These are phyloP conservation scores for Seriola quinqueradiata DNA, from an alignment of 2,113 vertebrate species.

Conservation along the genomic window DNA sequence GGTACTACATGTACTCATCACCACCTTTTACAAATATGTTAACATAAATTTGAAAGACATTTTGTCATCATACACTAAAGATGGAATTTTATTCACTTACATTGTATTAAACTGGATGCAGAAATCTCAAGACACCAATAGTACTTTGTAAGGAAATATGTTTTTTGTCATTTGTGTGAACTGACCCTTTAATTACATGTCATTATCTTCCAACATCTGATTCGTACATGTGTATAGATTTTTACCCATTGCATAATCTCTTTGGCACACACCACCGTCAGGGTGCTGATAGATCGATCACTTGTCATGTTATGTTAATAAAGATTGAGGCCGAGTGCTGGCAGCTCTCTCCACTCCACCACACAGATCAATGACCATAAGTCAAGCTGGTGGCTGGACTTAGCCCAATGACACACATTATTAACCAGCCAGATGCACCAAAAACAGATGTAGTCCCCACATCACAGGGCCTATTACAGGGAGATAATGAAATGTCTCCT, in stretches of 20 bases:
- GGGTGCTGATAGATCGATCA: constrained; percentile 62
- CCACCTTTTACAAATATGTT: background rate
- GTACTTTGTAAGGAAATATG: background rate
- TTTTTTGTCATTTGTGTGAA: background rate
- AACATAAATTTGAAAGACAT: background rate
- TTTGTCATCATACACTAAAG: background rate
- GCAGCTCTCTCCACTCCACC: constrained; percentile 51
- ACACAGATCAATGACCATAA: constrained; percentile 74
- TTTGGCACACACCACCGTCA: constrained; percentile 29
- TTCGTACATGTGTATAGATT: constrained; percentile 36
- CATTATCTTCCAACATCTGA: constrained; percentile 10
- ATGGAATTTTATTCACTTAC: background rate
- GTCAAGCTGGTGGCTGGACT: constrained; percentile 69
- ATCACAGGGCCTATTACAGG: background rate
- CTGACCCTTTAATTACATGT: background rate
- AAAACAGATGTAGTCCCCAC: constrained; percentile 46
- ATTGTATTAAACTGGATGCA: background rate
- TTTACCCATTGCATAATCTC: constrained; percentile 41
- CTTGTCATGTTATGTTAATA: constrained; percentile 71
- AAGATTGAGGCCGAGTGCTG: constrained; percentile 54
- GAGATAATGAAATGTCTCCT: constrained; percentile 12
- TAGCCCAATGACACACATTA: constrained; percentile 70
- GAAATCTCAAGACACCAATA: background rate
- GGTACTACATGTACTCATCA: constrained; percentile 81
- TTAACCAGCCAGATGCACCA: constrained; percentile 44